These are phyloP conservation scores for Burhinus bistriatus DNA, from an alignment of 2,113 vertebrate species.

Conservation along the genomic window DNA sequence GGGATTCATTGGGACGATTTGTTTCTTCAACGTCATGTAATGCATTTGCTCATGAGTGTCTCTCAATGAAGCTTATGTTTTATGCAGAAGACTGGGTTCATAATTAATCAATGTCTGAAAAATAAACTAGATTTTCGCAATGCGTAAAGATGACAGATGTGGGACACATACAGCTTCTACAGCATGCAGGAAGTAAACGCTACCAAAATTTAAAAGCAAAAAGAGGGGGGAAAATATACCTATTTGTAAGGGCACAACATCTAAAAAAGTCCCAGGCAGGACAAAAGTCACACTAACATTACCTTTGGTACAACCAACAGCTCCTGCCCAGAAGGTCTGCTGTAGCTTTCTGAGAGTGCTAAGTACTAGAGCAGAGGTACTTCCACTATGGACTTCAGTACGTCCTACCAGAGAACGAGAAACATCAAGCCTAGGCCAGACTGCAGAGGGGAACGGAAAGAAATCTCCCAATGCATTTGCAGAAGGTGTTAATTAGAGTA, in stretches of 20 bases:
- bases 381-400: too few species aligned
- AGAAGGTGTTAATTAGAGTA: background rate
- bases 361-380: background rate
- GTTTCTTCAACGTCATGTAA: background rate
- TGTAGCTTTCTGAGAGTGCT: background rate
- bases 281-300: background rate
- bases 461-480: background rate
- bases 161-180: background rate
- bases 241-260: background rate
- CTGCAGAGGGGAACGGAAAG: background rate
- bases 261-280: background rate
- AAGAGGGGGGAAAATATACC: background rate
- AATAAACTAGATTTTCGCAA: background rate
- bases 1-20: background rate
- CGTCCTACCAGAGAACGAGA: background rate
- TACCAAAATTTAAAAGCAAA: background rate
- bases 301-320: background rate
- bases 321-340: background rate
- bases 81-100: background rate
- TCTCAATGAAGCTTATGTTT: background rate
- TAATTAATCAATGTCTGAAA: background rate
- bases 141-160: background rate
- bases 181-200: fast-evolving
- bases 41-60: background rate
- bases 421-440: background rate